phyloP scores from a whole-genome alignment of 2,888 invertebrate species.

The Congeria kusceri region DNA sequence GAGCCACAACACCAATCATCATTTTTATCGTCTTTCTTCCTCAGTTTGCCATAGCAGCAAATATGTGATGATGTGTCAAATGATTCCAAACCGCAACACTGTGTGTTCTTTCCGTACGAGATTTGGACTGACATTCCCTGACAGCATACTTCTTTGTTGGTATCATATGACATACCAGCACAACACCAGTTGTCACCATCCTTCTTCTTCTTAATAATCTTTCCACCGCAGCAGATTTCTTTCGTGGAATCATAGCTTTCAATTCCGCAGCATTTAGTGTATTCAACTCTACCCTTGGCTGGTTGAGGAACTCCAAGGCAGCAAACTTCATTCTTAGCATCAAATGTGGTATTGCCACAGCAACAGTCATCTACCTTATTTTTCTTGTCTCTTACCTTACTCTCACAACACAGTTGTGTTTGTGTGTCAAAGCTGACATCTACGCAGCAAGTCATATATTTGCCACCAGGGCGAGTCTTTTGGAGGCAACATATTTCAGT shows the following conservation, averaged over 20 bases:
- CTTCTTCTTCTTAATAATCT: conserved; percentile 43
- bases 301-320: conserved; percentile 41
- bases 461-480: conserved; percentile 34
- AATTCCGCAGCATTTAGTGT: conserved; percentile 47
- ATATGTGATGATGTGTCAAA: conserved; percentile 39
- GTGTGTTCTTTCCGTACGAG: conserved; percentile 34
- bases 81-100: conserved; percentile 46
- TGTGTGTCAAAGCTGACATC: conserved; percentile 33
- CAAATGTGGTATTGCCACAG: conserved; percentile 39
- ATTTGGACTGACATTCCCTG: conserved; percentile 41
- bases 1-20: conserved; percentile 56
- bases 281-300: conserved; percentile 21
- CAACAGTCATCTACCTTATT: conserved; percentile 25
- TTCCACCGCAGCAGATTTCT: conserved; percentile 51
- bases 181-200: conserved; percentile 52
- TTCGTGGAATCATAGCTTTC: conserved; percentile 43
- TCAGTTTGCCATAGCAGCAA: conserved; percentile 43
- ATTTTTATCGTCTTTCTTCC: conserved; percentile 34
- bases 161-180: conserved; percentile 40
- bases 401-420: conserved; percentile 26
- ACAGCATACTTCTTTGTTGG: conserved; percentile 46
- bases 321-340: conserved; percentile 31
- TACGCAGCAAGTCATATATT: conserved; percentile 29
- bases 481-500: conserved; percentile 45
- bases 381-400: conserved; percentile 17